Base-by-base conservation (phyloP, 2,797 vertebrate species). In the Luscinia megarhynchos region DNA sequence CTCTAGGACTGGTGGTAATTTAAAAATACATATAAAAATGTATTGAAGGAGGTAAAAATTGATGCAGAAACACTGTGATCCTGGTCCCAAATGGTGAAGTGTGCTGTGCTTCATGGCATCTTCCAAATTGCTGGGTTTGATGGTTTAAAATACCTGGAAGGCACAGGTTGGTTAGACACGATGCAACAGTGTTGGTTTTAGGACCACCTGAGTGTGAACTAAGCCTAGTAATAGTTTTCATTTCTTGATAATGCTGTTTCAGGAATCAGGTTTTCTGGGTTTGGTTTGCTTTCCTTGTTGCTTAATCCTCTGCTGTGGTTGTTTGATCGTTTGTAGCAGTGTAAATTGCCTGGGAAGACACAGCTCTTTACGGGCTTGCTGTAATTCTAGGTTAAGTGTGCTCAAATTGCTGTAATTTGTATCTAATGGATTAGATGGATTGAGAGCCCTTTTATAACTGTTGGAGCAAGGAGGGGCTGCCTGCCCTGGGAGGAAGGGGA, bases 341-440 rank as follows among this genome's bases (percentile, higher is more conserved):
- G 81, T 87, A 84, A 95, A 89, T 94, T 95, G 70, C 77, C 48
- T 59, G 64, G 63, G 77, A 94, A 90, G 90, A 79, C 2, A 2
- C 61, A 34, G 53, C 63, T 92, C 63, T 88, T 82, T 22, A 70
- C 45, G 64, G 70, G 70, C 30, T 74, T 70, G 81, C 84, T 84
- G 58, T 87, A 93, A 85, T 88, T 91, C 88, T 93, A 67, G 88
- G 80, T 95, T 91, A 93, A 90, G 83, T 90, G 88, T 70, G 72
- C 70, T 93, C 63, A 87, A 95, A 94, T 76, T 88, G 83, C 88
- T 79, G 70, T 84, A 90, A 93, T 94, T 96, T 93, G 78, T 87
- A 79, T 82, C 90, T 92, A 89, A 95, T 93, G 93, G 76, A 61
- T 89, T 78, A 74, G 54, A 69, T 69, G 84, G 69, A 53, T 91